phyloP scores from a whole-genome alignment of 1,140 invertebrate genomes.

The Lysiphlebus fabarum region DNA sequence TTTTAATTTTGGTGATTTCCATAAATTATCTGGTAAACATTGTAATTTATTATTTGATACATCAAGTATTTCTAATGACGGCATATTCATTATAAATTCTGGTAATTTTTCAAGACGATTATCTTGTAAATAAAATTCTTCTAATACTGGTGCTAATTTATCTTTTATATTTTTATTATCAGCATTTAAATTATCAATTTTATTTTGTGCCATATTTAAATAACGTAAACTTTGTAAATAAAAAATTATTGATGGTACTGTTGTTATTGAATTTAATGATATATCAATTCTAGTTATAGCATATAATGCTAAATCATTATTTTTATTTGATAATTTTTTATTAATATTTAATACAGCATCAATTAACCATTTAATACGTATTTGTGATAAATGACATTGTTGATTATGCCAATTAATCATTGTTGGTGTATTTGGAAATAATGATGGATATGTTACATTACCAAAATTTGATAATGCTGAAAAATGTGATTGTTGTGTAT shows the following conservation, averaged over 20 bases:
- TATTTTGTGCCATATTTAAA: slow-evolving; percentile 85
- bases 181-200: slow-evolving; percentile 61
- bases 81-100: slow-evolving; percentile 76
- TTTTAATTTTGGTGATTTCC: slow-evolving; percentile 83
- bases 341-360: slow-evolving; percentile 82
- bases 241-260: slow-evolving; percentile 80
- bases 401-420: slow-evolving; percentile 95
- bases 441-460: slow-evolving; percentile 71
- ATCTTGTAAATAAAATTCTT: slow-evolving; percentile 86
- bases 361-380: slow-evolving; percentile 78
- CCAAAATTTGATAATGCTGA: slow-evolving; percentile 60
- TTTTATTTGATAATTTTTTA: slow-evolving; percentile 72
- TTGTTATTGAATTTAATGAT: slow-evolving; percentile 82
- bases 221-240: slow-evolving; percentile 68
- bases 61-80: slow-evolving; percentile 78
- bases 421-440: slow-evolving; percentile 82
- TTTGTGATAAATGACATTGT: slow-evolving; percentile 65
- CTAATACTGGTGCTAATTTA: slow-evolving; percentile 70
- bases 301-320: slow-evolving; percentile 72
- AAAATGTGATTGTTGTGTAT: slow-evolving; percentile 59
- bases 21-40: slow-evolving; percentile 79
- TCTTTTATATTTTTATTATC: slow-evolving; percentile 57
- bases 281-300: slow-evolving; percentile 93
- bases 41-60: slow-evolving; percentile 93
- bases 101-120: slow-evolving; percentile 82